A percentile compares a stretch with the other conserved stretches of the same genome.
Conservation (phyloP, 2,113 vertebrate genomes). For the Oenanthe melanoleuca region DNA sequence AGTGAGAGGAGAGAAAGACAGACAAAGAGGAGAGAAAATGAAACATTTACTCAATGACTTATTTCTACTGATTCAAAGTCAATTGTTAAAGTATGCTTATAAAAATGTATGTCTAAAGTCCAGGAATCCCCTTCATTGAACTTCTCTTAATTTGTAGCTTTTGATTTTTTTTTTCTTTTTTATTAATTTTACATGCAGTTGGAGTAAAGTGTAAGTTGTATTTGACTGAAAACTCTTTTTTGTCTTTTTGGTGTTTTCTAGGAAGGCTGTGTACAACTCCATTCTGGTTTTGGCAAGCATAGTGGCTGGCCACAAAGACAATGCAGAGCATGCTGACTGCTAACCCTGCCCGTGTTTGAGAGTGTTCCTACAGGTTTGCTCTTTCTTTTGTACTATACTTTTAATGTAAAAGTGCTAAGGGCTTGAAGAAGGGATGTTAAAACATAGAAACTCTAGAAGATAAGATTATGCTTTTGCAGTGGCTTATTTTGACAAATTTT, state of each 20-base stretch:
- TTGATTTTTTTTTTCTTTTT: neutral
- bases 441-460: neutral
- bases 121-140: neutral
- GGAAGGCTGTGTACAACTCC: neutral
- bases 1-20: neutral
- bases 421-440: neutral
- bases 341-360: neutral
- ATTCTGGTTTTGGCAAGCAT: neutral
- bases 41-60: neutral
- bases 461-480: neutral
- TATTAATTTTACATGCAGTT: neutral
- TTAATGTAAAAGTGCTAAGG: neutral
- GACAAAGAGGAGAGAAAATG: neutral
- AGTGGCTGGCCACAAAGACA: neutral
- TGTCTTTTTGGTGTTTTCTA: conserved; percentile 46
- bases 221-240: neutral
- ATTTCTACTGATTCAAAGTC: neutral
- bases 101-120: neutral
- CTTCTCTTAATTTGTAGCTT: neutral
- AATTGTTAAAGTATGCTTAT: neutral
- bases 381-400: neutral
- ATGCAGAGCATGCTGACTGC: neutral
- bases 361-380: conserved; percentile 46
- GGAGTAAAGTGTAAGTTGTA: neutral
- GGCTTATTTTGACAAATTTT: neutral